Evolutionary conservation across 2,797 vertebrate species (phyloP), one percentile per base, ranked within the genome.

Genomic region (Numenius phaeopus): DNA sequence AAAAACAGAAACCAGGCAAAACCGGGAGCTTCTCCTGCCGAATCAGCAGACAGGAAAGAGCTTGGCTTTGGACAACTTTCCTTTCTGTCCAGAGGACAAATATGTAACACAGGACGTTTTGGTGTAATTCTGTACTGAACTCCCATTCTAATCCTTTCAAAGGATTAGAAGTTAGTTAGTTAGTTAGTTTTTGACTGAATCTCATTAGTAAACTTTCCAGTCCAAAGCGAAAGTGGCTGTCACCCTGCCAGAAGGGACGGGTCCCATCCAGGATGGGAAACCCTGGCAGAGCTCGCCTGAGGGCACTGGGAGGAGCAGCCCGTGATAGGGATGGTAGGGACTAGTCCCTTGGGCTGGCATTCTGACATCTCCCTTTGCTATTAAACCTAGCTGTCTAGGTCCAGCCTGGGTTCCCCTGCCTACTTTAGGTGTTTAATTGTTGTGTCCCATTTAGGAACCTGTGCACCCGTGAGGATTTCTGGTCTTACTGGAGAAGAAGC

Each of bases 1-100:
- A 75, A 90, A 92, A 87, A 5, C 59, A 95, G 59, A 94, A 95
- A 96, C 14, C 11, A 67, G 54, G 55, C 40, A 81, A 73, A 57
- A 32, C 57, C 73, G 30, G 86, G 57, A 90, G 27, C 14, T 80
- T 50, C 47, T 88, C 34, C 24, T 80, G 52, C 34, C 95, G 65
- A 92, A 91, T 62, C 73, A 91, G 76, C 50, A 80, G 52, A 72
- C 34, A 55, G 27, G 22, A 65, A 78, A 80, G 67, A 82, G 11
- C 21, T 85, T 92, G 52, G 5, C 61, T 96, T 88, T 82, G 75
- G 26, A 37, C 16, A 10, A 26, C 34, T 90, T 87, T 80, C 47
- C 66, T 67, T 79, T 70, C 76, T 83, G 40, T 69, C 54, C 3
- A 3, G 13, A 44, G 29, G 13, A 40, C 23, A 81, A 83, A 76